Percentiles rank a stretch among this genome's conserved stretches.
These are phyloP conservation scores for Sebastes iracundus DNA, from an alignment of 2,797 vertebrate genomes.

Conservation along the genomic window DNA sequence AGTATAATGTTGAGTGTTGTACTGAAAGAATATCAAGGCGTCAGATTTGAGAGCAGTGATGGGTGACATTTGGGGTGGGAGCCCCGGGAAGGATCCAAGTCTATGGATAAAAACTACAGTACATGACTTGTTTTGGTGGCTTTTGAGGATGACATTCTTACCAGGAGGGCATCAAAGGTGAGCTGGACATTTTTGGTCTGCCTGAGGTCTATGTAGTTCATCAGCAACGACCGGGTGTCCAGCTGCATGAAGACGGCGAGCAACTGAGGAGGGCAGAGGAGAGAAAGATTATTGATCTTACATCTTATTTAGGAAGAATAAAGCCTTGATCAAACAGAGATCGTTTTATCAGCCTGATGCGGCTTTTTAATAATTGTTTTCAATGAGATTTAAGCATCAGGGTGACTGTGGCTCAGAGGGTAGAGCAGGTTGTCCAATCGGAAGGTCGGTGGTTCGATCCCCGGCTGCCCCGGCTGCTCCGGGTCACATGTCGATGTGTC, in stretches of 20 bases:
- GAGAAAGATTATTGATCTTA: not conserved
- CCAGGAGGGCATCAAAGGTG: constrained; percentile 95
- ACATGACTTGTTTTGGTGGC: not conserved
- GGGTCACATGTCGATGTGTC: too few species aligned
- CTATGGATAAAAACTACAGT: not conserved
- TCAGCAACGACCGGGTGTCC: constrained; percentile 92
- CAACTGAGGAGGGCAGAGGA: constrained; percentile 76
- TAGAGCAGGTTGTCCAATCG: too few species aligned
- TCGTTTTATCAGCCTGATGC: too few species aligned
- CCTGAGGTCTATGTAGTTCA: constrained; percentile 93
- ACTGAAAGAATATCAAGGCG: not conserved
- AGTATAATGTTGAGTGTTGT: not conserved
- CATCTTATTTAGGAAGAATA: too few species aligned
- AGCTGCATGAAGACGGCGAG: constrained; percentile 95
- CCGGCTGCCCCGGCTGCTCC: too few species aligned
- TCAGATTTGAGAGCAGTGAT: too few species aligned
- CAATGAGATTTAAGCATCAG: too few species aligned
- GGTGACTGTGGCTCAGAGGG: too few species aligned
- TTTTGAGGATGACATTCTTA: constrained; percentile 57
- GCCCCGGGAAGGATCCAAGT: too few species aligned
- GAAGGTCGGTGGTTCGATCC: too few species aligned
- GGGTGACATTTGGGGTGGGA: accelerated
- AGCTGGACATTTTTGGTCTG: constrained; percentile 91
- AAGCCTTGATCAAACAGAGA: too few species aligned
- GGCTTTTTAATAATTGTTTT: too few species aligned